Evolutionary conservation across 2,888 invertebrate genomes (phyloP), one percentile per base, ranked within the genome.

Genomic region (Drosophila nr. perissopoda): DNA sequence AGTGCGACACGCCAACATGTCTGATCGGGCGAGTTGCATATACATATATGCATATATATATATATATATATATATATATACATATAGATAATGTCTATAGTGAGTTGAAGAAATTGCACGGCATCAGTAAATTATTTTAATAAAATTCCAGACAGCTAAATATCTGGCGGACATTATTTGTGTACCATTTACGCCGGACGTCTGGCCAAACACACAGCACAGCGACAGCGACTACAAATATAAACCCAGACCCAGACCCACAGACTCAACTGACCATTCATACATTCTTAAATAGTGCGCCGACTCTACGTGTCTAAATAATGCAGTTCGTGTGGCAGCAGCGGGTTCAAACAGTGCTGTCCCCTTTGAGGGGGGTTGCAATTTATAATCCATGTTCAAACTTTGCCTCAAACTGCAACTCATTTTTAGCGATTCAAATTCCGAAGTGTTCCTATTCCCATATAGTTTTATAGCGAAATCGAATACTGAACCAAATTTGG

Each of bases 121-220:
- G 60, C 74, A 73, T 76, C 69, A 68, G 68, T 78, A 59, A 86
- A 86, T 83, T 78, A 83, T 82, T 87, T 87, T 70, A 82, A 78
- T 87, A 33, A 78, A 84, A 76, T 82, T 70, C 85, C 85, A 87
- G 85, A 83, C 87, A 81, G 63, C 66, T 73, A 68, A 80, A 82
- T 76, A 82, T 82, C 61, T 51, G 61, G 27, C 60, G 49, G 40
- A 45, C 78, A 69, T 70, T 64, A 69, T 57, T 40, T 57, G 27
- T 49, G 40, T 16, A 27, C 34, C 34, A 36, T 36, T 54, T 25
- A 21, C 62, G 49, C 54, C 57, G 58, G 42, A 66, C 57, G 70
- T 75, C 77, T 77, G 76, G 49, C 27, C 66, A 67, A 57, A 69
- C 63, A 60, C 25, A 48, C 3, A 27, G n/a, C 40, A 58, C 29